Conservation (phyloP, 1,140 invertebrate species). For the Pollicipes pollicipes region DNA sequence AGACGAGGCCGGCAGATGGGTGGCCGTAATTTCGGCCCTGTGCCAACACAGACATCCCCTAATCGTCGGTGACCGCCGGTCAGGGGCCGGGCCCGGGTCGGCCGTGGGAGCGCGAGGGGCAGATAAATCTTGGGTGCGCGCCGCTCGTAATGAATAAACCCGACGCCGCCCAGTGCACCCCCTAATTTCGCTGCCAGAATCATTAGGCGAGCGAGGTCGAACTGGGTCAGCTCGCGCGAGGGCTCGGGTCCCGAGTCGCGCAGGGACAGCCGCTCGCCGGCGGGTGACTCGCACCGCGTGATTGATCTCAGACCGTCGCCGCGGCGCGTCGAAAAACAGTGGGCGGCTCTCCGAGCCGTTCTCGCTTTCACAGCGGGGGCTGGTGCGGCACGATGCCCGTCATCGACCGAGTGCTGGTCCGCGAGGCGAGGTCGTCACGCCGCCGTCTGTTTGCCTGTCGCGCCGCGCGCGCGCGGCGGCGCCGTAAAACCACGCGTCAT, state of each 20-base stretch:
- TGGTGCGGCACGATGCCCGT: too few species aligned
- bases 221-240: background rate
- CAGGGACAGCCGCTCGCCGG: background rate
- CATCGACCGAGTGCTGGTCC: background rate
- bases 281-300: background rate
- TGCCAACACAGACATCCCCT: background rate
- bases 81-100: background rate
- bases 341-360: background rate
- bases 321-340: background rate
- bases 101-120: background rate
- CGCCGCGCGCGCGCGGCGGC: too few species aligned
- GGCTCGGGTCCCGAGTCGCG: too few species aligned
- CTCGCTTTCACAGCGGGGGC: background rate
- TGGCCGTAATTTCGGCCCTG: background rate
- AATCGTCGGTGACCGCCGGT: background rate
- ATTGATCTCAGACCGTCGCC: background rate
- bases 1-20: background rate
- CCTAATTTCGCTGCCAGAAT: background rate
- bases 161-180: too few species aligned
- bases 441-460: too few species aligned
- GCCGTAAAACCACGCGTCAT: too few species aligned
- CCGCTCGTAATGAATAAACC: background rate
- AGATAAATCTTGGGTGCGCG: background rate
- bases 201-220: background rate
- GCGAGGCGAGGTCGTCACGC: too few species aligned